Percentiles rank a stretch among this genome's conserved stretches.
Conservation (phyloP, 2,113 vertebrate genomes). For the Leuciscus idus region DNA sequence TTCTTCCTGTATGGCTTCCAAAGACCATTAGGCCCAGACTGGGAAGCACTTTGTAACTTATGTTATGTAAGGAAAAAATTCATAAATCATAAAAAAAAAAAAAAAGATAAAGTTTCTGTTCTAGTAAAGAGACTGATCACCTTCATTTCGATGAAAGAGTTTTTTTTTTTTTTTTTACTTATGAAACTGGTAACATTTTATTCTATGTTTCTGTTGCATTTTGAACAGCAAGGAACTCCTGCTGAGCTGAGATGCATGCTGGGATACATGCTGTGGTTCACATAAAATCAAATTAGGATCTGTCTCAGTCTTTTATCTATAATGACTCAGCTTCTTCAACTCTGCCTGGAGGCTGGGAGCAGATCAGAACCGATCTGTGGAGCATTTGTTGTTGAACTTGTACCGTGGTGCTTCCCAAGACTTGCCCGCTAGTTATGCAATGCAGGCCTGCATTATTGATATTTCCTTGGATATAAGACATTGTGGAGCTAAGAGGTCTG, state of each 20-base stretch:
- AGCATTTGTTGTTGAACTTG: slow-evolving; percentile 6
- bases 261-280: slow-evolving; percentile 5
- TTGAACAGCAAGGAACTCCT: not conserved
- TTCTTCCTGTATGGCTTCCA: not conserved
- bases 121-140: not conserved
- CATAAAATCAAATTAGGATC: not conserved
- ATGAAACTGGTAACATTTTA: not conserved
- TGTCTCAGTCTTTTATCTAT: not conserved
- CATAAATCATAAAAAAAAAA: not conserved
- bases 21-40: not conserved
- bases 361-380: not conserved
- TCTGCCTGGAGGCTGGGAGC: not conserved
- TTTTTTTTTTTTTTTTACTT: not conserved
- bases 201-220: not conserved
- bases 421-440: slow-evolving; percentile 13
- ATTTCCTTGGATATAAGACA: not conserved
- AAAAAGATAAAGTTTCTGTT: not conserved
- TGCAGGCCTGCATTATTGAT: slow-evolving; percentile 36
- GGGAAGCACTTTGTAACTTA: not conserved
- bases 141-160: not conserved
- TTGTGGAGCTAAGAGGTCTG: not conserved
- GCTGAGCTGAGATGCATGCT: slow-evolving; percentile 12
- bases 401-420: not conserved
- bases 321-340: slow-evolving; percentile 6
- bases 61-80: not conserved